Percentiles rank a stretch among this genome's conserved stretches.
phyloP scores from a whole-genome alignment of 1,140 invertebrate species.

The Phymastichus coffea region DNA sequence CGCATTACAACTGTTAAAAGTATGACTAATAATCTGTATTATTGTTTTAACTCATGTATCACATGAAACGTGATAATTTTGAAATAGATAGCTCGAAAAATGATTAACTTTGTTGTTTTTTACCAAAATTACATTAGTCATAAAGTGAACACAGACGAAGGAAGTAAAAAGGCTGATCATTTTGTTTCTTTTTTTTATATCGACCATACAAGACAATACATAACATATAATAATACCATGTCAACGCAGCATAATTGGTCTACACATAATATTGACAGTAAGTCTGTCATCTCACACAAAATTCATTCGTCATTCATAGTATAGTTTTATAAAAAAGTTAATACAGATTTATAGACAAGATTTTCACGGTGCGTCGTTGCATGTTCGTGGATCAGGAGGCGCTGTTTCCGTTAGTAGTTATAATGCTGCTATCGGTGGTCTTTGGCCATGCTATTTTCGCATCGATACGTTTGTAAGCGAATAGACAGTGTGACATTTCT shows the following conservation, averaged over 20 bases:
- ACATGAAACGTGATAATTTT: no score
- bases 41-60: no score
- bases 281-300: no score
- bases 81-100: background rate
- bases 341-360: constrained; percentile 21
- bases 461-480: constrained; percentile 93
- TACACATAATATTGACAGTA: no score
- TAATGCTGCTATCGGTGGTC: constrained; percentile 45
- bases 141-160: no score
- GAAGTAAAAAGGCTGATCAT: constrained; percentile 14
- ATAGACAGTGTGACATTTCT: constrained; percentile 81
- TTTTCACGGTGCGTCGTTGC: constrained; percentile 6
- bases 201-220: background rate
- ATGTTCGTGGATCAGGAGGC: constrained; percentile 11
- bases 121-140: no score
- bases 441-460: constrained; percentile 96
- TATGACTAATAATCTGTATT: no score
- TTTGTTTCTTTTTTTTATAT: background rate
- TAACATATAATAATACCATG: background rate
- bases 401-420: no score
- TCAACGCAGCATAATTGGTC: no score
- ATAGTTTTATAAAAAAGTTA: no score
- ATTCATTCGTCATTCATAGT: no score
- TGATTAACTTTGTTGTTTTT: background rate
- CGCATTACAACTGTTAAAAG: no score